Conservation (phyloP, 2,113 vertebrate genomes). For the Sphaerodactylus townsendi region DNA sequence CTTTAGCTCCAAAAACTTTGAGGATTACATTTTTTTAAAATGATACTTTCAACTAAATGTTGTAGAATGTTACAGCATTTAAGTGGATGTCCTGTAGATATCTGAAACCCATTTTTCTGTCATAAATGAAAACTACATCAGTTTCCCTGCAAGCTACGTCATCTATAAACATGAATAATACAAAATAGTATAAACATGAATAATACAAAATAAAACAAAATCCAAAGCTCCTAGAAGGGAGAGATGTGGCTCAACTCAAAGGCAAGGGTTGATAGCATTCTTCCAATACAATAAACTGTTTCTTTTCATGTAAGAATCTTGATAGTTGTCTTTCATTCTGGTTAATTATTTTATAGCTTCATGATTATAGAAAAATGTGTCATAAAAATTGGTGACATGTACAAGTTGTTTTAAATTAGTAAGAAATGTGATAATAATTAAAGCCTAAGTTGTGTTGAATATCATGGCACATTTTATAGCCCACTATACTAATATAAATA, state of each 20-base stretch:
- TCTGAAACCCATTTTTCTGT: too few relatives aligned
- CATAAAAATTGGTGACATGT: not conserved
- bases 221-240: too few relatives aligned
- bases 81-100: too few relatives aligned
- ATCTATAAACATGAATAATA: too few relatives aligned
- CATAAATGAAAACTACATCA: too few relatives aligned
- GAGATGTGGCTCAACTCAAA: too few relatives aligned
- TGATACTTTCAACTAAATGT: not conserved
- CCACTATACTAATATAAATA: not conserved
- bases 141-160: too few relatives aligned
- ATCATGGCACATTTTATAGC: not conserved
- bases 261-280: too few relatives aligned
- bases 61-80: not conserved
- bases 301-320: not conserved
- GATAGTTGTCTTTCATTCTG: not conserved
- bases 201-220: too few relatives aligned
- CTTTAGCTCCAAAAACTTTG: not conserved
- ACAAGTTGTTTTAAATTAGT: not conserved
- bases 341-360: not conserved
- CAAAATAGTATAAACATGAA: too few relatives aligned
- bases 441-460: not conserved
- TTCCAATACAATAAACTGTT: not conserved
- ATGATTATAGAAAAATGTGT: not conserved
- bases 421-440: not conserved
- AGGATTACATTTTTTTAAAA: not conserved